A percentile compares a stretch with the other conserved stretches of the same genome.
Evolutionary conservation across 2,113 vertebrate genomes (phyloP).

Genomic region (Proterorhinus semilunaris): DNA sequence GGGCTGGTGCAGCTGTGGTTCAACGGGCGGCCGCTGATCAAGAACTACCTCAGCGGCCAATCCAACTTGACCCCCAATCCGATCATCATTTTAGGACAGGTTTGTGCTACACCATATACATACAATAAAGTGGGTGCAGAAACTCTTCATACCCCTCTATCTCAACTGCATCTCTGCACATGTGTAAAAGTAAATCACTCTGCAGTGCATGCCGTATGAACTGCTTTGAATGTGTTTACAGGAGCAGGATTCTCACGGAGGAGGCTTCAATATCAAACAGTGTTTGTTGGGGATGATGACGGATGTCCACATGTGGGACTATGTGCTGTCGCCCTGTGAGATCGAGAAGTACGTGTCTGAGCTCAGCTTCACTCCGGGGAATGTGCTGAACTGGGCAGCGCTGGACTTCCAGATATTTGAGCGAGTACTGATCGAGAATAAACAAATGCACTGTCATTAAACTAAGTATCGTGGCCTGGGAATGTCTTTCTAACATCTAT

Average conservation of each 20-base stretch:
- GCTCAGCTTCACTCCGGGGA: conserved; percentile 55
- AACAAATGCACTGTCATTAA: conserved; percentile 20
- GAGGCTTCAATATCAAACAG: conserved; percentile 47
- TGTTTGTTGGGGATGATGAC: conserved; percentile 61
- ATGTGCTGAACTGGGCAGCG: conserved; percentile 61
- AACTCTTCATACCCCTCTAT: too few relatives aligned
- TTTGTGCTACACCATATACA: conserved; percentile 12
- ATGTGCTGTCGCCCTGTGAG: conserved; percentile 55
- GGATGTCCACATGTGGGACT: conserved; percentile 70
- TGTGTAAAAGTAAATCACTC: too few relatives aligned
- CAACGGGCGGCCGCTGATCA: conserved; percentile 32
- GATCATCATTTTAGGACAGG: conserved; percentile 64
- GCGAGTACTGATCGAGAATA: conserved; percentile 45
- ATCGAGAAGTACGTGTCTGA: conserved; percentile 41
- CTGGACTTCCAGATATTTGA: conserved; percentile 39
- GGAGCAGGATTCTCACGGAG: conserved; percentile 61
- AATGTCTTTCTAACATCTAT: too few relatives aligned
- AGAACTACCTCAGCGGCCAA: conserved; percentile 10
- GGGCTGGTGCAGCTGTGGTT: conserved; percentile 64
- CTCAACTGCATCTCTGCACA: too few relatives aligned
- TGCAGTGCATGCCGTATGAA: not conserved
- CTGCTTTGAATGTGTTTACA: not conserved
- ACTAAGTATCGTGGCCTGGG: not conserved
- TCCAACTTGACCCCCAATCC: conserved; percentile 2
- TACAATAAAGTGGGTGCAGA: too few relatives aligned